phyloP scores from a whole-genome alignment of 2,797 vertebrate genomes.

The Epinephelus malabaricus region DNA sequence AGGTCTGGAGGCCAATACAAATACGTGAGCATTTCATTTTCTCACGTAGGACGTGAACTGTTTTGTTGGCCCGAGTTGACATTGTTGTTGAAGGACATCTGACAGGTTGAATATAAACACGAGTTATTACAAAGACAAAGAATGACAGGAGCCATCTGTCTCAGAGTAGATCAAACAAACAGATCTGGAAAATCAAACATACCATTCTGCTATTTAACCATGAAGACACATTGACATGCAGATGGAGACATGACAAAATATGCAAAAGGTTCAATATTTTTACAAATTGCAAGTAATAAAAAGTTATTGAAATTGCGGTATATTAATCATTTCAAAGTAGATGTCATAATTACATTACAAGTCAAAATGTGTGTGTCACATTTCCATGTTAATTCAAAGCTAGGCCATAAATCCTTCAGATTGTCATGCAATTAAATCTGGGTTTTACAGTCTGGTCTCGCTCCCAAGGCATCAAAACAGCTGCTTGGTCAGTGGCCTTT shows the following conservation, averaged over 20 bases:
- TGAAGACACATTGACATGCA: neutral
- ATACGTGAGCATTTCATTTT: conserved; percentile 31
- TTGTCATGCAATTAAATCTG: neutral
- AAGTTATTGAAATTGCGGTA: neutral
- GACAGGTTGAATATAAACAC: conserved; percentile 39
- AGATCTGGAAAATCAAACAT: neutral
- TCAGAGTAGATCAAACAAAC: conserved; percentile 1
- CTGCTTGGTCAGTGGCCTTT: too few relatives aligned
- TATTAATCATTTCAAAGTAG: neutral
- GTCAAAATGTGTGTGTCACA: neutral
- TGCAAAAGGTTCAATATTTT: too few relatives aligned
- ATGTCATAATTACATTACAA: neutral
- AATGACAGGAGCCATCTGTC: conserved; percentile 22
- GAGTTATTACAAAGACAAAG: conserved; percentile 24
- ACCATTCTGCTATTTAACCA: neutral
- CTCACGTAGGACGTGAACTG: neutral
- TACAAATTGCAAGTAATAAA: too few relatives aligned
- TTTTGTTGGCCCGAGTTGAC: conserved; percentile 4
- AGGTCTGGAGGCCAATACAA: conserved; percentile 44
- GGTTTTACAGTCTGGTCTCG: too few relatives aligned
- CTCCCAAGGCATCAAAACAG: too few relatives aligned
- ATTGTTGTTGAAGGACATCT: neutral
- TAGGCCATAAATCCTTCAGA: neutral
- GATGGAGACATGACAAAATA: neutral
- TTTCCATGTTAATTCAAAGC: neutral